Evolutionary conservation across 2,797 vertebrate species (phyloP).

Genomic region (Macropodus opercularis): DNA sequence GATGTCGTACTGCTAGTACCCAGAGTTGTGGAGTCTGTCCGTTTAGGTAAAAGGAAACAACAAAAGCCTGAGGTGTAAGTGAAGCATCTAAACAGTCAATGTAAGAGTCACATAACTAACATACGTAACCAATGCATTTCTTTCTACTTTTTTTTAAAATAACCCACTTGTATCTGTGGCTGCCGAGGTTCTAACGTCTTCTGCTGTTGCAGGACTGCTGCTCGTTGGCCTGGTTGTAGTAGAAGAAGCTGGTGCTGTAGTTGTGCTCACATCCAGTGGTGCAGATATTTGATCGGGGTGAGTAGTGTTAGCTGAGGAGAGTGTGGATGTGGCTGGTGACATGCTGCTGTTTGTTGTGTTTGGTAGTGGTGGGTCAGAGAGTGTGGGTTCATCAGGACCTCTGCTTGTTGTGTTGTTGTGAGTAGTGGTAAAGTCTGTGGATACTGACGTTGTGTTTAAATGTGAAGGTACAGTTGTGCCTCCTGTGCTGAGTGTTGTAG

Average conservation of each 20-base stretch:
- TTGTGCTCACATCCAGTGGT: background rate
- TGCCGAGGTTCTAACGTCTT: conserved; percentile 1
- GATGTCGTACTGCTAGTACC: background rate
- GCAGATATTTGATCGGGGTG: no score
- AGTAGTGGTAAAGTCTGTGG: no score
- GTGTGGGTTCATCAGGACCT: no score
- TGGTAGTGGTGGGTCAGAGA: no score
- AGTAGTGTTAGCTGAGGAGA: background rate
- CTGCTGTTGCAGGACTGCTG: background rate
- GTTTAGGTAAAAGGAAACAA: background rate
- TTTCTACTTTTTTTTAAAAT: background rate
- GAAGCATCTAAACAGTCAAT: background rate
- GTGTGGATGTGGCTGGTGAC: no score
- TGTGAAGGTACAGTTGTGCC: no score
- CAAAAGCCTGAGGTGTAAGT: no score
- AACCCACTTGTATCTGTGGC: conserved; percentile 27
- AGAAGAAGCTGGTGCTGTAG: background rate
- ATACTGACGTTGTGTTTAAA: no score
- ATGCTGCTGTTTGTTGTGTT: no score
- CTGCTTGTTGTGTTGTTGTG: no score
- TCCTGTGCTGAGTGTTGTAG: no score
- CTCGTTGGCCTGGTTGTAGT: background rate
- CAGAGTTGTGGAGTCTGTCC: background rate
- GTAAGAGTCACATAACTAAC: background rate
- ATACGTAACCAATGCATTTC: background rate